Evolutionary conservation across 2,888 invertebrate genomes (phyloP).

Genomic region (Patella caerulea): DNA sequence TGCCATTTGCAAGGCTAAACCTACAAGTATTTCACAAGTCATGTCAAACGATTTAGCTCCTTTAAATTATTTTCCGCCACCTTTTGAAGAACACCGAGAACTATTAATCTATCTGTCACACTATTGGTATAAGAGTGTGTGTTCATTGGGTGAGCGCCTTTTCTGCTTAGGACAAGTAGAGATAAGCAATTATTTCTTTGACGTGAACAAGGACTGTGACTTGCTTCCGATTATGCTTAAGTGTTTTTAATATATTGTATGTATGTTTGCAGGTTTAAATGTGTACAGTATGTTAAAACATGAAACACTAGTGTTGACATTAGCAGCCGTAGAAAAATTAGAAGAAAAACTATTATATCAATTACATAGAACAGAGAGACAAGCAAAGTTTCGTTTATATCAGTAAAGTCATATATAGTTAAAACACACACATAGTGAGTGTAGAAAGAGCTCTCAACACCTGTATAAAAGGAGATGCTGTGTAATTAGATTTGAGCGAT

Average conservation of each 20-base stretch:
- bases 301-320: conserved; percentile 89
- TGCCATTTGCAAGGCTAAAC: no score
- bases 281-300: conserved; percentile 98
- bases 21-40: no score
- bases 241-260: not conserved
- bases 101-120: no score
- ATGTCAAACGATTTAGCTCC: not conserved
- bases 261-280: conserved; percentile 78
- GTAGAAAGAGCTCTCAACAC: no score
- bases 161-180: no score
- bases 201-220: not conserved
- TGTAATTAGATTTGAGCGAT: no score
- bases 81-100: not conserved
- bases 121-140: no score
- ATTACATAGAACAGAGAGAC: conserved; percentile 45
- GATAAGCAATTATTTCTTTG: not conserved
- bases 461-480: no score
- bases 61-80: not conserved
- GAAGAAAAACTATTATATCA: conserved; percentile 76
- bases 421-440: no score
- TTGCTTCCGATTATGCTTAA: not conserved
- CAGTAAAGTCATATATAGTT: no score
- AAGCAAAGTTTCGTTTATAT: not conserved
- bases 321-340: conserved; percentile 86
- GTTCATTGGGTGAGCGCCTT: not conserved